Percentiles rank a stretch among this genome's conserved stretches.
phyloP scores from a whole-genome alignment of 2,797 vertebrate genomes.

The Pachyuromys duprasi region DNA sequence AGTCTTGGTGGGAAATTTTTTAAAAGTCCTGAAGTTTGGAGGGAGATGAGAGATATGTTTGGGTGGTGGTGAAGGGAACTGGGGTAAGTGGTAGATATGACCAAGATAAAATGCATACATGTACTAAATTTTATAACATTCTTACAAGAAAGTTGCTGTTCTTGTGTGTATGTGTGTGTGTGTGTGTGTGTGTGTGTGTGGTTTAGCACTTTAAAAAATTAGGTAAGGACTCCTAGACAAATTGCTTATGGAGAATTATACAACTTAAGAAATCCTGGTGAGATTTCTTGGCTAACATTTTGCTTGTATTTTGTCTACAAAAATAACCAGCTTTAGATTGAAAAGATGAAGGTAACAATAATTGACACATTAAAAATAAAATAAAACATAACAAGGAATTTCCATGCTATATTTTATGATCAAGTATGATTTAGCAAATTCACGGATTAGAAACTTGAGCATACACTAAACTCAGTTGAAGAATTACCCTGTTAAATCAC shows the following conservation, averaged over 20 bases:
- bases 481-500: not conserved
- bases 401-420: not conserved
- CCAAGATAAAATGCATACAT: not conserved
- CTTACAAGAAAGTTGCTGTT: not conserved
- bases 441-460: not conserved
- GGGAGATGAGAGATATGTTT: not conserved
- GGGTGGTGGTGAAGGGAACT: not conserved
- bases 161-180: not conserved
- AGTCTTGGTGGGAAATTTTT: not conserved
- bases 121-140: not conserved
- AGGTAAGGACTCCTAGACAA: not conserved
- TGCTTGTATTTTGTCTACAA: not conserved
- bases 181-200: no score
- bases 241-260: not conserved
- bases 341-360: not conserved
- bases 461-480: not conserved
- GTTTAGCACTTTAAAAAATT: not conserved
- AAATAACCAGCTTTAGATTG: not conserved
- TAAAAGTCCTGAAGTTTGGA: not conserved
- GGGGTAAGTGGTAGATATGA: not conserved
- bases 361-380: not conserved
- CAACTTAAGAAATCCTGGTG: no score
- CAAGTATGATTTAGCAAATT: slow-evolving; percentile 7
- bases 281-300: not conserved
- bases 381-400: slow-evolving; percentile 18